Conservation (phyloP, 2,797 vertebrate genomes). For the Nasua narica region DNA sequence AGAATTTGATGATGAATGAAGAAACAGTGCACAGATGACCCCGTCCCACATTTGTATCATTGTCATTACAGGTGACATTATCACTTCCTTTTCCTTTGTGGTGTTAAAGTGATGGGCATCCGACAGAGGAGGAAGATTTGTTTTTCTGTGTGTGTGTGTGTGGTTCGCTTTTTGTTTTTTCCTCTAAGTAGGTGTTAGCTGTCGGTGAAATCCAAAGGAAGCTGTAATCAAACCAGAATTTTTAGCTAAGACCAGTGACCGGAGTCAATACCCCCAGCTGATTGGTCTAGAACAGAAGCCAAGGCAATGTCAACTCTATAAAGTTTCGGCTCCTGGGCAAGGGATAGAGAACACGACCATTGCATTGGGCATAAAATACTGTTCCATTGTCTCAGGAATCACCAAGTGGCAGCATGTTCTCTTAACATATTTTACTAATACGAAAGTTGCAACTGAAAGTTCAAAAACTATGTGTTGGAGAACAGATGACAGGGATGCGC, state of each 20-base stretch:
- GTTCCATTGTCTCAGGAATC: conserved; percentile 64
- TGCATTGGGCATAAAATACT: conserved; percentile 34
- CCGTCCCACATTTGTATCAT: conserved; percentile 62
- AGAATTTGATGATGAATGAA: conserved; percentile 77
- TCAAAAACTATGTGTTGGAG: conserved; percentile 83
- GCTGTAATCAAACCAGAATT: conserved; percentile 39
- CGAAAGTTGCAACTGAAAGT: conserved; percentile 82
- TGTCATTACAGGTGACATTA: conserved; percentile 71
- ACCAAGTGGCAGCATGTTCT: conserved; percentile 69
- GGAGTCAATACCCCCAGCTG: background rate
- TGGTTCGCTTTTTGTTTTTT: background rate
- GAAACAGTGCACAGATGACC: conserved; percentile 64
- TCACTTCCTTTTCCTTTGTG: conserved; percentile 46
- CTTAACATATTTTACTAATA: conserved; percentile 77
- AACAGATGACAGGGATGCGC: conserved; percentile 83
- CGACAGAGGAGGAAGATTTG: conserved; percentile 36
- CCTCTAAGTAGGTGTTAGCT: background rate
- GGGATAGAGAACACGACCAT: background rate
- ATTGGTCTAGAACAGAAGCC: background rate
- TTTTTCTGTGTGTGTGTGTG: background rate
- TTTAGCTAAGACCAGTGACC: background rate
- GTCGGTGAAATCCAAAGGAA: conserved; percentile 2
- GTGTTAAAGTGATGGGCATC: conserved; percentile 66
- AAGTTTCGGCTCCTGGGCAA: background rate
- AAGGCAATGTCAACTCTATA: background rate